A percentile compares a stretch with the other conserved stretches of the same genome.
These are phyloP conservation scores for Galagoides demidoff DNA, from an alignment of 2,797 vertebrate genomes.

Conservation along the genomic window DNA sequence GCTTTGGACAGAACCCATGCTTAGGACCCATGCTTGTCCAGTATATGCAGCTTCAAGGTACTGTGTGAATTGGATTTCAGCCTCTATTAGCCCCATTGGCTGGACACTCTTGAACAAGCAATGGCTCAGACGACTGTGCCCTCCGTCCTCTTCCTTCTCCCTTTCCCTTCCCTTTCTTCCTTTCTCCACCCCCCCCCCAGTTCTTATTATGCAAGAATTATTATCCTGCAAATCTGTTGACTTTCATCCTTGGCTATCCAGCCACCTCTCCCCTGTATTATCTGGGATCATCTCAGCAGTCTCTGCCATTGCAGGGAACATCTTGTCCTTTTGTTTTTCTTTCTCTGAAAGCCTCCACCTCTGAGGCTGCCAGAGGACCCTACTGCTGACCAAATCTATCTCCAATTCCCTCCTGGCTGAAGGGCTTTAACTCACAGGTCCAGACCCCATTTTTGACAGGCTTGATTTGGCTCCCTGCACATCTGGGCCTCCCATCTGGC, in stretches of 20 bases:
- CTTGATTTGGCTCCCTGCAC: constrained; percentile 60
- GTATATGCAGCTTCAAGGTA: not conserved
- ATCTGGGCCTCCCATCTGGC: constrained; percentile 64
- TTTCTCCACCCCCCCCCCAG: not conserved
- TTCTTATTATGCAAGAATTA: not conserved
- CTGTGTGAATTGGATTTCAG: not conserved
- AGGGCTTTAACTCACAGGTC: not conserved
- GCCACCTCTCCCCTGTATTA: not conserved
- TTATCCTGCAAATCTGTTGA: not conserved
- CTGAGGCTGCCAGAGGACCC: not conserved
- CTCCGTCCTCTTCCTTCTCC: not conserved
- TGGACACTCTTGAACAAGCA: not conserved
- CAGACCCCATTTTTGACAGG: constrained; percentile 17
- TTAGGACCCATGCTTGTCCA: not conserved
- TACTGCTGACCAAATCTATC: not conserved
- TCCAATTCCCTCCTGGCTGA: not conserved
- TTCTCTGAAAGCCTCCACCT: not conserved
- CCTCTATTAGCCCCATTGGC: not conserved
- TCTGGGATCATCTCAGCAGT: not conserved
- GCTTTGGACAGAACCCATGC: not conserved
- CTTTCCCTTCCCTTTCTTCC: not conserved
- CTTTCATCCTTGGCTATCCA: not conserved
- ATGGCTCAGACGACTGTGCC: not conserved
- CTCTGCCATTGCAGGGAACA: not conserved
- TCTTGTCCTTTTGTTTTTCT: rapidly evolving